A percentile compares a stretch with the other conserved stretches of the same genome.
These are phyloP conservation scores for Lutraria lutraria DNA, from an alignment of 2,888 invertebrate species.

Conservation along the genomic window DNA sequence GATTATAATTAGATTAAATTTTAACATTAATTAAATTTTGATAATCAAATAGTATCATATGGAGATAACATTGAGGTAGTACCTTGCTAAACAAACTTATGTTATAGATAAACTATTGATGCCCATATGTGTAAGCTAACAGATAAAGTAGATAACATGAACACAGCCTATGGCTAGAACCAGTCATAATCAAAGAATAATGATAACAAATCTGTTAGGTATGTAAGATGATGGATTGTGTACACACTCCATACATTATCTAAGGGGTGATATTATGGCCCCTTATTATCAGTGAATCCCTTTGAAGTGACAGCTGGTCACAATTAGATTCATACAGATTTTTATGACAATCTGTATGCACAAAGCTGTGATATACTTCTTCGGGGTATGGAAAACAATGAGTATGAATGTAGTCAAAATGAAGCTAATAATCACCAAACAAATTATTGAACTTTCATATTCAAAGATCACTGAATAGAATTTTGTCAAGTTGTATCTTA, in stretches of 20 bases:
- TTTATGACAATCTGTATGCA: constrained; percentile 56
- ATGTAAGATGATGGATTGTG: constrained; percentile 55
- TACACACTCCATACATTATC: constrained; percentile 49
- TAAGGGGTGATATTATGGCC: constrained; percentile 35
- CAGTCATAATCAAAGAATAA: constrained; percentile 18
- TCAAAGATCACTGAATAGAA: not conserved
- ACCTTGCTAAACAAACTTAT: constrained; percentile 4
- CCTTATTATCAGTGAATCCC: constrained; percentile 44
- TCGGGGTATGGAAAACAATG: not conserved
- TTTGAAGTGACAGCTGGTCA: constrained; percentile 68
- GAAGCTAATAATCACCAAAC: not conserved
- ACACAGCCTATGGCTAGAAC: constrained; percentile 22
- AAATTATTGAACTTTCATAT: not conserved
- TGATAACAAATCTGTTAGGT: constrained; percentile 52
- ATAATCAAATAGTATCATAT: not conserved
- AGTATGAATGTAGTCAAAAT: constrained; percentile 6
- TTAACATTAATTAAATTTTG: not conserved
- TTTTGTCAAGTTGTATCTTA: not conserved
- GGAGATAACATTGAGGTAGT: not conserved
- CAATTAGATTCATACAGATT: constrained; percentile 35
- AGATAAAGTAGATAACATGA: not conserved
- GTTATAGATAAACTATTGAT: not conserved
- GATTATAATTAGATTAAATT: not conserved
- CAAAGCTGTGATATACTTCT: constrained; percentile 52
- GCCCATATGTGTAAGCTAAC: constrained; percentile 18